Base-by-base conservation (phyloP, 2,797 vertebrate genomes). In the Pseudopleuronectes americanus region DNA sequence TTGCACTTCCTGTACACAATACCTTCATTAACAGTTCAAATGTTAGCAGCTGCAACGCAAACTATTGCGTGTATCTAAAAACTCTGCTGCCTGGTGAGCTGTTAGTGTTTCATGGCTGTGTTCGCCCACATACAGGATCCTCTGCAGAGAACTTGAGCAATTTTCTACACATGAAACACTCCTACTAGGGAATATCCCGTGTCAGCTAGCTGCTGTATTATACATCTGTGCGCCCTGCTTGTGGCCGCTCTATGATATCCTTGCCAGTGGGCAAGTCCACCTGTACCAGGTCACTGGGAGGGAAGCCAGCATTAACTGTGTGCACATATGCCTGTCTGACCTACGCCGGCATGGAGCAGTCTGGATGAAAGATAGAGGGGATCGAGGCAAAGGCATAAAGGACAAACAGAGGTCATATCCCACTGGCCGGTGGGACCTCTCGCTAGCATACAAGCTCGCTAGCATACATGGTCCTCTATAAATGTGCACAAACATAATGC, bases 281-380 rank as follows among this genome's bases (percentile, higher is more conserved):
- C 73, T 55, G 61, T 76, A 45, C 59, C 43, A 67, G 77, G 87
- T 79, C 76, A 54, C 22, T 73, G 86, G 87, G 87, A 78, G 65
- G 38, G 77, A 74, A 64, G 83, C 85, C 90, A 86, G 64, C 3
- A 0, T 47, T 58, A 49, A 72, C 80, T 75, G 78, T 68, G 81
- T 0, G 5, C 77, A 77, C 83, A 87, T 77, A 84, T 84, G 78
- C 57, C 56, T 52, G 16, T 33, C 41, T 80, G 86, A 84, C 77
- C 85, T 54, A 55, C 14, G 73, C 28, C 36, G 43, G 57, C 53
- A 19, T 7, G 6, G 48, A 67, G 61, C 2, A 14, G 70, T 14
- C 21, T 26, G 62, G 56, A 17, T 55, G 61, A 55, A 17, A 5
- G 24, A 28, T 28, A 22, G 57, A n/a, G 12, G 57, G 14, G 71